Base-by-base conservation (phyloP, 1,140 invertebrate genomes). In the Halictus rubicundus region DNA sequence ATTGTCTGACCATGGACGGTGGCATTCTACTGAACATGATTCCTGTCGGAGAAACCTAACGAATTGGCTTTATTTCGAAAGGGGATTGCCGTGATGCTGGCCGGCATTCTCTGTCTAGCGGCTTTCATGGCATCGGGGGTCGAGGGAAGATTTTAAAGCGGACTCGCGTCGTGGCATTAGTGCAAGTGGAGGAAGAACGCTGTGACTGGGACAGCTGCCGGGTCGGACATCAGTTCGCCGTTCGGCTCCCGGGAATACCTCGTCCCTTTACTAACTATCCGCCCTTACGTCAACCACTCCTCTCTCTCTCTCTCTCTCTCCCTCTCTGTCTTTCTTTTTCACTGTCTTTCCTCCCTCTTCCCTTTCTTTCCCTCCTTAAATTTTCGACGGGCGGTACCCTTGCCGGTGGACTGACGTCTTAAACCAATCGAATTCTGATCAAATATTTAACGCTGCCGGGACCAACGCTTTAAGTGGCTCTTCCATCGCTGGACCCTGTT, bases 371-470 rank as follows among this genome's bases (percentile, higher is more conserved):
- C 64, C 68, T 82, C 77, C 77, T 78, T 42, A 82, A 42, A 74
- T 52, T 70, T 63, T 32, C 74, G 66, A 25, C 68, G 66, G 27
- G 63, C 64, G 77, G 78, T 80, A 80, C 84, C 87, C 85, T 82
- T 82, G 73, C 84, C 82, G 80, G 83, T 73, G 66, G 78, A 68
- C 81, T 71, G 86, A 89, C 87, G 78, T 90, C 89, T 92, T 89
- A 87, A 88, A 91, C 80, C 91, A 92, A 92, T 93, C 89, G 88
- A 90, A 90, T 83, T 81, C 81, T 87, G 57, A 92, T 93, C 83
- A 93, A 93, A 93, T 92, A 93, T 93, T 93, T 90, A 93, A 75
- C 88, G 70, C 88, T 87, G 88, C 81, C 87, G 84, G 78, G 79
- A 77, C 82, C 16, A 82, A 83, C 71, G 68, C 69, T 88, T 88